Evolutionary conservation across 2,113 vertebrate species (phyloP), one percentile per base, ranked within the genome.

Genomic region (Pedionomus torquatus): DNA sequence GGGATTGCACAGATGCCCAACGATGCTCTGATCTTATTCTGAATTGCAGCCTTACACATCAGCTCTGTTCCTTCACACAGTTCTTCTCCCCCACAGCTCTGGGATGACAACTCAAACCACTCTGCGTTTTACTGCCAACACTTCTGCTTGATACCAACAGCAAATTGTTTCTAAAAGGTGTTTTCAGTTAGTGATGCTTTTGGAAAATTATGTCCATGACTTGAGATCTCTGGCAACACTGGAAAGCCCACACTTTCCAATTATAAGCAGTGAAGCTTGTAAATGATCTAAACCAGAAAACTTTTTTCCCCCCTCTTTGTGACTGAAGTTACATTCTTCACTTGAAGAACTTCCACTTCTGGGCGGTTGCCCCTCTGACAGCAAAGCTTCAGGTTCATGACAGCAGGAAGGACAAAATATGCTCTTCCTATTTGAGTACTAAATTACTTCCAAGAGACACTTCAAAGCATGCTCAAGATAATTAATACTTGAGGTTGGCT

Each of bases 21-120:
- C 0, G 1, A 64, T 0, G 0, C 11, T 78, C 41, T 5, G 1
- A 41, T 66, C 75, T 77, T 43, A 41, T 11, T 66, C 79, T 41
- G 54, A 90, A 57, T 5, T 37, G 13, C 55, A 92, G 64, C 35
- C 35, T 71, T 64, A 51, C 9, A 41, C 60, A 15, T 25, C 7
- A 77, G 17, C 28, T 83, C 66, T 58, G 10, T 30, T 13, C 39
- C 41, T n/a, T 83, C 3, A 1, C 18, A 46, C 1, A 37, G 60
- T 43, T 95, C 71, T 35, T 90, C 51, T 41, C 64, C 64, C 17
- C 13, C 11, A 24, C n/a, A 89, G 17, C 13, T 19, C 69, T 25
- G 46, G 37, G 46, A 92, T 33, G 35, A 83, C 75, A 92, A 89
- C 28, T 89, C 46, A 83, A 90, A 90, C 33, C n/a, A 75, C 51